Conservation (phyloP, 2,113 vertebrate species). For the Cyprinodon variegatus region DNA sequence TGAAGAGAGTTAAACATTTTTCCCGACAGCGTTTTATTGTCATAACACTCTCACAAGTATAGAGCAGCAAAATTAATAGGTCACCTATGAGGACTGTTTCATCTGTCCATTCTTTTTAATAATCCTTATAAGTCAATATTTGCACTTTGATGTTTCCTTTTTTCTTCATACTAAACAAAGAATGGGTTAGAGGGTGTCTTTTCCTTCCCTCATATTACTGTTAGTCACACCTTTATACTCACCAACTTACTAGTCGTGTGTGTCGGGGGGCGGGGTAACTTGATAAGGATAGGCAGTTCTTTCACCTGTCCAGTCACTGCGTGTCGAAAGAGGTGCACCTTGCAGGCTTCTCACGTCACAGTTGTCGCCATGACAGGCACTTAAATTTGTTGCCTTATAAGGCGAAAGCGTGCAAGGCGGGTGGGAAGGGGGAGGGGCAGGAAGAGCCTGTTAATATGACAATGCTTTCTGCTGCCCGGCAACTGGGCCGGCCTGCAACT, state of each 20-base stretch:
- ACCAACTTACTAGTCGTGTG: not conserved
- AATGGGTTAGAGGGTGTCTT: not conserved
- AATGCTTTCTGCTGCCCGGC: slow-evolving; percentile 68
- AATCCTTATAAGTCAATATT: too few relatives aligned
- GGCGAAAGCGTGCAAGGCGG: slow-evolving; percentile 64
- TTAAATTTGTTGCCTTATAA: slow-evolving; percentile 77
- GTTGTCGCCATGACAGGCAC: slow-evolving; percentile 63
- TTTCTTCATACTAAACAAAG: not conserved
- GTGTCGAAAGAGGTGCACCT: slow-evolving; percentile 54
- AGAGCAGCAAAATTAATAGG: too few relatives aligned
- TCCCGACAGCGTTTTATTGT: too few relatives aligned
- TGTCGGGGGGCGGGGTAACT: slow-evolving; percentile 4
- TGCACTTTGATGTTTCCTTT: too few relatives aligned
- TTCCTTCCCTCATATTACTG: slow-evolving; percentile 51
- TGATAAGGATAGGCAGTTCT: not conserved
- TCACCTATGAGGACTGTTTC: too few relatives aligned
- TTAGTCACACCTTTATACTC: slow-evolving; percentile 8
- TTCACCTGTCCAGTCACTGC: not conserved
- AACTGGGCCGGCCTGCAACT: slow-evolving; percentile 71
- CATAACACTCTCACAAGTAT: too few relatives aligned
- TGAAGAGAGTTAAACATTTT: too few relatives aligned
- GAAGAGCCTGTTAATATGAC: slow-evolving; percentile 74
- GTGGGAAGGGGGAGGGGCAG: slow-evolving; percentile 60
- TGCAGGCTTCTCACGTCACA: slow-evolving; percentile 68
- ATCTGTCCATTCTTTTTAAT: too few relatives aligned